Conservation (phyloP, 2,888 invertebrate genomes). For the Chloroclystis v-ata region DNA sequence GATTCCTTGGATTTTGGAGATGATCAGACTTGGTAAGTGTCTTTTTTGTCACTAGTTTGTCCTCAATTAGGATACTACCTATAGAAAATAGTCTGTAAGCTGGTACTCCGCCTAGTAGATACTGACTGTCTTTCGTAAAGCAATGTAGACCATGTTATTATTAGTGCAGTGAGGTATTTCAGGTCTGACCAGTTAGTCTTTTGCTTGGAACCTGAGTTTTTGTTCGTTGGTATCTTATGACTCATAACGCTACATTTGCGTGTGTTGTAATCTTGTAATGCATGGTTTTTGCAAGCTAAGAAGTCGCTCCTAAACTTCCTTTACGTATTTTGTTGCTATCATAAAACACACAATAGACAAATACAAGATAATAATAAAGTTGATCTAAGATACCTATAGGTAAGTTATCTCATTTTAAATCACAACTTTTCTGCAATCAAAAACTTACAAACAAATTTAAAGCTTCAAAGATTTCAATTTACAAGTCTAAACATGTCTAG, state of each 20-base stretch:
- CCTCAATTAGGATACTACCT: no score
- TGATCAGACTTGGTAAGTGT: conserved; percentile 79
- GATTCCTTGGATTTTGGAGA: conserved; percentile 75
- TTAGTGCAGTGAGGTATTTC: conserved; percentile 28
- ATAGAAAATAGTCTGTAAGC: no score
- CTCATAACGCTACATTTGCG: conserved; percentile 20
- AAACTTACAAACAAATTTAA: no score
- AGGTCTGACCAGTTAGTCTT: conserved; percentile 34
- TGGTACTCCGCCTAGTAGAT: no score
- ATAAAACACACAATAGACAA: no score
- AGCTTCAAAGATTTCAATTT: background rate
- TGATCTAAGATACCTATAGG: no score
- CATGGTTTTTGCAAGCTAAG: background rate
- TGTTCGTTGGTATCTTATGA: conserved; percentile 18
- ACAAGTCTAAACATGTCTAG: conserved; percentile 4
- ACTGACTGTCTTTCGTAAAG: conserved; percentile 13
- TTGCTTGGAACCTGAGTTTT: conserved; percentile 10
- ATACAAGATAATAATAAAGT: no score
- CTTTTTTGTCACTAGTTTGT: conserved; percentile 10
- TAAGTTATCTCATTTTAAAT: no score
- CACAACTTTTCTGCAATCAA: no score
- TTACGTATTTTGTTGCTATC: no score
- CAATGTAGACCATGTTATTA: conserved; percentile 31
- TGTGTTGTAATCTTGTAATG: conserved; percentile 11
- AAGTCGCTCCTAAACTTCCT: background rate